Conservation (phyloP, 1,140 invertebrate species). For the Yoshiicerus persimilis region DNA sequence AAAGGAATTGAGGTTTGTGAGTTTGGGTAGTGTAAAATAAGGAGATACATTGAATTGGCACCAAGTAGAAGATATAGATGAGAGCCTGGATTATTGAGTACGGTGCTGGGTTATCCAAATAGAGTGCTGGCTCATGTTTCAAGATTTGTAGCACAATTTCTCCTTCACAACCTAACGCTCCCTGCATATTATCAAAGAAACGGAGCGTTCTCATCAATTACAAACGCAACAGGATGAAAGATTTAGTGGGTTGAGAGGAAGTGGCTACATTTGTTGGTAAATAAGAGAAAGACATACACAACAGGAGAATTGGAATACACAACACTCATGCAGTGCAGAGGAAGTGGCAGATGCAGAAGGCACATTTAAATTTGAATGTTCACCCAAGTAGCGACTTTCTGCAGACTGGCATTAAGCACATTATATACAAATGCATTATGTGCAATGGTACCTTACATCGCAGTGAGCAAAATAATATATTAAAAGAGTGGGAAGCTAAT, state of each 20-base stretch:
- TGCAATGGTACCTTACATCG: background rate
- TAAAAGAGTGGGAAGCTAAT: background rate
- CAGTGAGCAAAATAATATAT: background rate
- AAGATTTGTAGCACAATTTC: constrained; percentile 10
- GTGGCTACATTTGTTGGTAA: background rate
- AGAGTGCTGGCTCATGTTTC: constrained; percentile 33
- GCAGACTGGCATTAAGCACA: background rate
- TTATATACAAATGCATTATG: background rate
- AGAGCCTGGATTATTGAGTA: constrained; percentile 41
- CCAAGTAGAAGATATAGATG: constrained; percentile 40
- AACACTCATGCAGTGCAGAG: background rate
- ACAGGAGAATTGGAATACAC: background rate
- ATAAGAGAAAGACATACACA: background rate
- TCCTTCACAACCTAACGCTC: background rate
- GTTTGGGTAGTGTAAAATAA: constrained; percentile 10
- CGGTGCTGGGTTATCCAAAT: constrained; percentile 42
- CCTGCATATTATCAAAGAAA: background rate
- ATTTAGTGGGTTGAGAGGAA: background rate
- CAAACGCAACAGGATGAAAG: background rate
- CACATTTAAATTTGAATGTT: no score
- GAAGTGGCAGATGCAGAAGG: background rate
- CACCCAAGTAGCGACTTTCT: no score
- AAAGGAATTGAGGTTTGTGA: constrained; percentile 35
- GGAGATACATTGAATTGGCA: constrained; percentile 36
- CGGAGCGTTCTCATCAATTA: background rate